A percentile compares a stretch with the other conserved stretches of the same genome.
Evolutionary conservation across 2,113 vertebrate genomes (phyloP).

Genomic region (Apaloderma vittatum): DNA sequence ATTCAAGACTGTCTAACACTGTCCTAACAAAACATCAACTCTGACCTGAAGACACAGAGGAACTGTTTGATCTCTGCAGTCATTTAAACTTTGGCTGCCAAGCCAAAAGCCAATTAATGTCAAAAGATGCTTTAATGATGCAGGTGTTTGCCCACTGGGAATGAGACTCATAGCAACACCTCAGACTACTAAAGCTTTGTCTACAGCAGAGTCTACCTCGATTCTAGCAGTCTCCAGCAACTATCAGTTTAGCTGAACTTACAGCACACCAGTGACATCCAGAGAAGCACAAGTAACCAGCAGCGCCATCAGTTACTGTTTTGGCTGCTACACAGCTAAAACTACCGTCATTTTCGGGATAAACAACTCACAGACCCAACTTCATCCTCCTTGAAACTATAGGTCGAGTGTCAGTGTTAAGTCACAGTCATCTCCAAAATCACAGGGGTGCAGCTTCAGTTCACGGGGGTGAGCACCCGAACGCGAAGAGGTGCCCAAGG

Average conservation of each 20-base stretch:
- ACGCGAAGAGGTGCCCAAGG: background rate
- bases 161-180: background rate
- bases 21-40: background rate
- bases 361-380: fast-evolving
- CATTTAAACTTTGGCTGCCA: background rate
- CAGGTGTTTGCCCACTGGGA: background rate
- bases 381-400: background rate
- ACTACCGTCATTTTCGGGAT: background rate
- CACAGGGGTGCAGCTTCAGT: background rate
- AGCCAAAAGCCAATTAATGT: background rate
- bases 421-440: background rate
- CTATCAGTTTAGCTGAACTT: background rate
- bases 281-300: background rate
- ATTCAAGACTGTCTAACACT: background rate
- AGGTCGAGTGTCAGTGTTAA: background rate
- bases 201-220: background rate
- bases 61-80: background rate
- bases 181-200: background rate
- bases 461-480: fast-evolving
- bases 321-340: background rate
- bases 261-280: background rate
- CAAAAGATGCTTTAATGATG: background rate
- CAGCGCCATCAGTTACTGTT: background rate
- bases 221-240: fast-evolving
- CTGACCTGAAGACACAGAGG: conserved; percentile 1